Base-by-base conservation (phyloP, 1,140 invertebrate genomes). In the Aphaenogaster floridana region DNA sequence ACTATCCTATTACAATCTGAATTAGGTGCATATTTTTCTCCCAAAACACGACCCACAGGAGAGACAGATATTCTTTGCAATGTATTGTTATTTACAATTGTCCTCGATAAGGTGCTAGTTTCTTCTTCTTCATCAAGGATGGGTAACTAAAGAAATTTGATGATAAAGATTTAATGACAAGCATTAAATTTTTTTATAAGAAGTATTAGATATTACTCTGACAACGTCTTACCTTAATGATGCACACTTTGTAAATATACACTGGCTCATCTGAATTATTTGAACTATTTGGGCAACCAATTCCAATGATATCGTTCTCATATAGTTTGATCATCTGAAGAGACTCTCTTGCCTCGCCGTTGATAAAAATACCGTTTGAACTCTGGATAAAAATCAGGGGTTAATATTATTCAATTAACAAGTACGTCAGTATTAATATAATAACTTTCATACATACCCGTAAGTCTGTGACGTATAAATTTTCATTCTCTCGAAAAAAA, bases 301-400 rank as follows among this genome's bases (percentile, higher is more conserved):
- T 87, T 7, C 93, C 92, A 80, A 94, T 86, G 15, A 91, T 48
- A 68, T 94, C 92, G 71, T 92, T 89, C 0, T 84, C 59, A 2
- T 36, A 8, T 36, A 94, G 63, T 48, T 76, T 61, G 13, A 86
- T 59, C 39, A 76, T 64, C 0, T 81, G 57, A 9, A 59, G 71
- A 42, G 90, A 39, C 1, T 57, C 2, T 63, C 89, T 71, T 28
- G 0, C 3, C 1, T 52, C 0, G 0, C 87, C 89, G 87, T 94
- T 93, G 17, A 94, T 72, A 63, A 21, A 93, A 54, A 93, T 17
- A 8, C 93, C 93, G 76, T 94, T 94, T 0, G 92, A 74, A 59
- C 93, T 93, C 93, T 93, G 13, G 71, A 89, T n/a, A 76, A 61
- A 54, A 39, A 21, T 48, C 0, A 68, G 63, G 2, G 64, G 42